These are phyloP conservation scores for Aphelenchoides avenae DNA, from an alignment of 1,140 invertebrate genomes.

Conservation along the genomic window DNA sequence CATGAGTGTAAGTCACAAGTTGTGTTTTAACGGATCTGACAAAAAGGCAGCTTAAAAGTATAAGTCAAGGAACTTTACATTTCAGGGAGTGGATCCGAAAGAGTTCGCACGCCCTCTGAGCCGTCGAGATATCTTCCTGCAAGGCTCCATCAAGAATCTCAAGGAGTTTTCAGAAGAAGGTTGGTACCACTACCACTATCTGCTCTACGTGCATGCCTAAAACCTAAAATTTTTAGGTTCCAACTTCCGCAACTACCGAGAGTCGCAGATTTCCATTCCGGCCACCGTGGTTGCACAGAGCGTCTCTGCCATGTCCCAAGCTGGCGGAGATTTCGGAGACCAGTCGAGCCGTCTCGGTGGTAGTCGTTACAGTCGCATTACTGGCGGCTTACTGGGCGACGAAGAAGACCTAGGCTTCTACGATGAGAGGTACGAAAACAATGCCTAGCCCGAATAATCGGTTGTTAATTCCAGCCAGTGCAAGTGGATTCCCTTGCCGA, in stretches of 20 bases:
- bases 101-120: conserved; percentile 52
- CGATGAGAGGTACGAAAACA: conserved; percentile 22
- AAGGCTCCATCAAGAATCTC: conserved; percentile 55
- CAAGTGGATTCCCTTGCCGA: conserved; percentile 49
- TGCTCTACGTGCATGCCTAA: background rate
- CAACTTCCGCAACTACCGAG: conserved; percentile 43
- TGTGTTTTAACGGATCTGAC: background rate
- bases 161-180: conserved; percentile 56
- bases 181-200: conserved; percentile 5
- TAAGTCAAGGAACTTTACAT: conserved; percentile 15
- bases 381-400: conserved; percentile 31
- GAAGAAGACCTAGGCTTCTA: too few relatives aligned
- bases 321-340: conserved; percentile 38
- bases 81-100: conserved; percentile 55
- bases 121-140: conserved; percentile 54
- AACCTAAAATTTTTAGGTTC: conserved; percentile 22
- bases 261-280: conserved; percentile 57
- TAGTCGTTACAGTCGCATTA: conserved; percentile 43
- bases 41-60: background rate
- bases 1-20: conserved; percentile 37
- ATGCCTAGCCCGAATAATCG: conserved; percentile 17
- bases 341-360: conserved; percentile 38
- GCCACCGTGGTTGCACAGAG: conserved; percentile 44
- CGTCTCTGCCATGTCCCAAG: conserved; percentile 23
- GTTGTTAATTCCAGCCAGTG: conserved; percentile 43